A percentile compares a stretch with the other conserved stretches of the same genome.
phyloP scores from a whole-genome alignment of 2,113 vertebrate genomes.

The Tenebrosternarchus preto region DNA sequence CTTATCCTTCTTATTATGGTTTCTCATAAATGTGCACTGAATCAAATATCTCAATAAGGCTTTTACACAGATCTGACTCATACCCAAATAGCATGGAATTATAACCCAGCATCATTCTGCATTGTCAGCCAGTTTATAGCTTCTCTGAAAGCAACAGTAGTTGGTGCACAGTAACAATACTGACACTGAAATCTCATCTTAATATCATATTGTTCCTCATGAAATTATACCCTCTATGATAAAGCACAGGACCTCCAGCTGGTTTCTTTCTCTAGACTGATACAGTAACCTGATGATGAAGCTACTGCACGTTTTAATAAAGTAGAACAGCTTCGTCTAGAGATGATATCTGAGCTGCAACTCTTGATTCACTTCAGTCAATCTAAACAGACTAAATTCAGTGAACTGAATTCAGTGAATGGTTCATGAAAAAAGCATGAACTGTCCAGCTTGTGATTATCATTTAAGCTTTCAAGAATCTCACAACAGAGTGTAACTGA shows the following conservation, averaged over 20 bases:
- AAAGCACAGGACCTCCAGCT: background rate
- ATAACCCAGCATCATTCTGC: constrained; percentile 16
- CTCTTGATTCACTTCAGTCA: background rate
- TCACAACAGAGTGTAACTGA: background rate
- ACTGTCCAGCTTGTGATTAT: background rate
- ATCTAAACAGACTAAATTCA: constrained; percentile 35
- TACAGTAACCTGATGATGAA: background rate
- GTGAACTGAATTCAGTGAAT: background rate
- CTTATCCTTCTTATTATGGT: background rate
- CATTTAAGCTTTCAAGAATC: background rate
- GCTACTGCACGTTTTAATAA: background rate
- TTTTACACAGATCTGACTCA: background rate
- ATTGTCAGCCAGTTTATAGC: constrained; percentile 8
- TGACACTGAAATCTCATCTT: background rate
- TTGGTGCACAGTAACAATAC: background rate
- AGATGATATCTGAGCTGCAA: background rate
- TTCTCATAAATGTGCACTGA: constrained; percentile 30
- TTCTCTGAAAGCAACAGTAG: background rate
- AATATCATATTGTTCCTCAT: background rate
- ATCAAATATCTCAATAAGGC: background rate
- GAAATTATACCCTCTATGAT: background rate
- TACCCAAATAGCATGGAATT: background rate
- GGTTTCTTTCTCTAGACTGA: background rate
- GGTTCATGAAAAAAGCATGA: background rate
- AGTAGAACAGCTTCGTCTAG: background rate